Percentiles rank a stretch among this genome's conserved stretches.
Evolutionary conservation across 2,797 vertebrate genomes (phyloP).

Genomic region (Urosaurus nigricauda): DNA sequence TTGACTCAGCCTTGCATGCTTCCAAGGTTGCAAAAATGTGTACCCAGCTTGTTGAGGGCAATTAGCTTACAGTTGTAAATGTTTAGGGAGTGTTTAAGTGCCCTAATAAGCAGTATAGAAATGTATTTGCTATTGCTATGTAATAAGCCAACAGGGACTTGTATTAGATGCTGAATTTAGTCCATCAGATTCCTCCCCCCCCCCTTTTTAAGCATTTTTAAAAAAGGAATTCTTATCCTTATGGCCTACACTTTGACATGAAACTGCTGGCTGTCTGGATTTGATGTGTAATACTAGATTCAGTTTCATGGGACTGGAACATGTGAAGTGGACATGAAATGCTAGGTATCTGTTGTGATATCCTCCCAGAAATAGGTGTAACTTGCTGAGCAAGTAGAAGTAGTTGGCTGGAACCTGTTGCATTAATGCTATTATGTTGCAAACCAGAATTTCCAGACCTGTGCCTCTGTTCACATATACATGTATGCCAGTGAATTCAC

Average conservation of each 20-base stretch:
- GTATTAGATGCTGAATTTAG: too few species aligned
- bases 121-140: too few species aligned
- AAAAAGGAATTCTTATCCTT: too few species aligned
- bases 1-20: too few species aligned
- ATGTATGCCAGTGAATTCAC: conserved; percentile 12
- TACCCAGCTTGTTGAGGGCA: too few species aligned
- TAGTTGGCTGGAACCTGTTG: conserved; percentile 49
- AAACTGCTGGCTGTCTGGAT: background rate
- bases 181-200: background rate
- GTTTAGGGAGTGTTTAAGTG: too few species aligned
- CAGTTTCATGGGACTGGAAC: conserved; percentile 22
- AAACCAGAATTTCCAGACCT: conserved; percentile 42
- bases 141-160: too few species aligned
- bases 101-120: too few species aligned
- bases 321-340: conserved; percentile 4
- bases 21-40: too few species aligned
- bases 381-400: conserved; percentile 48
- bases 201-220: too few species aligned
- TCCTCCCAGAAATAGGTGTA: conserved; percentile 15
- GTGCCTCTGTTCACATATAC: background rate
- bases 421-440: conserved; percentile 20
- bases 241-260: background rate
- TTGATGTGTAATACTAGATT: background rate
- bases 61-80: too few species aligned
- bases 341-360: background rate